Conservation (phyloP, 2,888 invertebrate species). For the Tenthredo distinguenda region DNA sequence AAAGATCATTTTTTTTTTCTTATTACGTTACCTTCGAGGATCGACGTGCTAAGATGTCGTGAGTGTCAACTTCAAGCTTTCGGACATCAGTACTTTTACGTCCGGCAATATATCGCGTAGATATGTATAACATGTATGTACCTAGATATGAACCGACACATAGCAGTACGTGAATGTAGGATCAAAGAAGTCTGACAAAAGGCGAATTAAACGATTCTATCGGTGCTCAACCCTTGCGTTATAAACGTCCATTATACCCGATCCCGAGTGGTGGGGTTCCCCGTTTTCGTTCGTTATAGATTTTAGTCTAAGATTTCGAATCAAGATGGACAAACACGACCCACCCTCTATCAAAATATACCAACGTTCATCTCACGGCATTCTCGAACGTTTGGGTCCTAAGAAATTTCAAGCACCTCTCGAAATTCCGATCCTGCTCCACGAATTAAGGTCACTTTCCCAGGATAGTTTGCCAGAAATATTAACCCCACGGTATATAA, state of each 20-base stretch:
- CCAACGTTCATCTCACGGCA: slow-evolving; percentile 54
- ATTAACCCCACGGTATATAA: neutral
- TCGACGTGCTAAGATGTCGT: neutral
- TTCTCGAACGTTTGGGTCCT: slow-evolving; percentile 32
- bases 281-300: slow-evolving; percentile 34
- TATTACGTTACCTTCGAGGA: neutral
- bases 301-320: slow-evolving; percentile 54
- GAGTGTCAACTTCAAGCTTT: neutral
- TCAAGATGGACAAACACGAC: slow-evolving; percentile 62
- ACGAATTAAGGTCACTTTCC: slow-evolving; percentile 29
- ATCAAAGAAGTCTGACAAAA: slow-evolving; percentile 60
- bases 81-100: neutral
- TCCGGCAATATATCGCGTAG: neutral
- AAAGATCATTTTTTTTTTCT: neutral
- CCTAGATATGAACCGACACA: neutral
- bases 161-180: slow-evolving; percentile 22
- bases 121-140: neutral
- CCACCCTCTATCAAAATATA: slow-evolving; percentile 63
- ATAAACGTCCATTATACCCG: slow-evolving; percentile 15
- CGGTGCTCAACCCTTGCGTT: slow-evolving; percentile 61
- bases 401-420: slow-evolving; percentile 55
- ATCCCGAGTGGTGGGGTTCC: slow-evolving; percentile 56
- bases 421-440: slow-evolving; percentile 44
- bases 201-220: slow-evolving; percentile 68
- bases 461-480: slow-evolving; percentile 39